Evolutionary conservation across 2,888 invertebrate genomes (phyloP).

Genomic region (Andricus quercusramuli): DNA sequence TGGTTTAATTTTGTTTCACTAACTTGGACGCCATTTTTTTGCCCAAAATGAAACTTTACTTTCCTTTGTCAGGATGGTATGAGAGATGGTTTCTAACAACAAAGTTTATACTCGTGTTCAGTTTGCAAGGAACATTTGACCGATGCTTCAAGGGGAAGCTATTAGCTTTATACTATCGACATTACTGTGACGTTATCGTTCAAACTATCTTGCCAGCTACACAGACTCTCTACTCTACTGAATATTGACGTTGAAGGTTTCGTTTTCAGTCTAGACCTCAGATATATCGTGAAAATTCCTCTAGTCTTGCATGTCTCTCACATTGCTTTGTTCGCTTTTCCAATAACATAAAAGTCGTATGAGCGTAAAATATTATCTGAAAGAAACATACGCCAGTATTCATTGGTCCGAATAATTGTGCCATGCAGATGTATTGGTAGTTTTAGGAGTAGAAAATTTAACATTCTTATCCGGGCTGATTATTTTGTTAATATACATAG

Average conservation of each 20-base stretch:
- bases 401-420: not conserved
- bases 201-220: not conserved
- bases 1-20: too few relatives aligned
- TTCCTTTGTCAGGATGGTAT: not conserved
- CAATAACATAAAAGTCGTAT: conserved; percentile 16
- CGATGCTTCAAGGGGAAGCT: not conserved
- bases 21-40: too few relatives aligned
- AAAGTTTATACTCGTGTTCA: not conserved
- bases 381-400: conserved; percentile 10
- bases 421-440: not conserved
- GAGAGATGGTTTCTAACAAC: not conserved
- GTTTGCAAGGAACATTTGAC: not conserved
- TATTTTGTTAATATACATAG: too few relatives aligned
- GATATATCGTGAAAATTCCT: not conserved
- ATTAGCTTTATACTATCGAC: not conserved
- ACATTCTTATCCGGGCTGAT: too few relatives aligned
- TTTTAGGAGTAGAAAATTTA: not conserved
- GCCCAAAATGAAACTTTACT: too few relatives aligned
- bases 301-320: not conserved
- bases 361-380: conserved; percentile 7
- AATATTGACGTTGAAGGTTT: not conserved
- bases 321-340: conserved; percentile 12
- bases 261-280: not conserved
- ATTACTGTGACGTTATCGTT: not conserved
- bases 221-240: not conserved